Conservation (phyloP, 2,888 invertebrate species). For the Lamellibrachia satsuma region DNA sequence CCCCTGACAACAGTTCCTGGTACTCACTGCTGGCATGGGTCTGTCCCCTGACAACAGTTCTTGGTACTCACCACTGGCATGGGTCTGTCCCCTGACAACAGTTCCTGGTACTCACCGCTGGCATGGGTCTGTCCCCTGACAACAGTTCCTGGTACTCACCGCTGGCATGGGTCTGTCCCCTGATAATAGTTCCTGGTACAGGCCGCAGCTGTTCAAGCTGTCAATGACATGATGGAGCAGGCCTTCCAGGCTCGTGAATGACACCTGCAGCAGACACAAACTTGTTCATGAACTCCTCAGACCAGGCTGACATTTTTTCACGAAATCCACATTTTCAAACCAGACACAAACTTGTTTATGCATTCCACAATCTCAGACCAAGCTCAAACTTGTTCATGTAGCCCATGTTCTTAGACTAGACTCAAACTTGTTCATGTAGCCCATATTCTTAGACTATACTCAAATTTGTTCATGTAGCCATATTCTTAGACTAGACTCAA, state of each 20-base stretch:
- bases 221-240: constrained; percentile 66
- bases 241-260: constrained; percentile 45
- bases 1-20: too few relatives aligned
- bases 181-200: background rate
- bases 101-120: too few relatives aligned
- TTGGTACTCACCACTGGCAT: constrained; percentile 54
- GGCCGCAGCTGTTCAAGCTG: constrained; percentile 68
- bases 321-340: background rate
- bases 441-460: background rate
- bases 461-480: too few relatives aligned
- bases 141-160: constrained; percentile 63
- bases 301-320: background rate
- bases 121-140: too few relatives aligned
- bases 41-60: background rate
- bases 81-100: constrained; percentile 36
- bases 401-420: too few relatives aligned
- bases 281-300: background rate
- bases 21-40: too few relatives aligned
- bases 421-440: too few relatives aligned
- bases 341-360: too few relatives aligned
- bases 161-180: constrained; percentile 68
- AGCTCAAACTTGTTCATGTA: too few relatives aligned
- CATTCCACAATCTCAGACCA: too few relatives aligned
- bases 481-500: background rate
- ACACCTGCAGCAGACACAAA: background rate